Percentiles rank a stretch among this genome's conserved stretches.
These are phyloP conservation scores for Nesospiza acunhae DNA, from an alignment of 2,113 vertebrate species.

Conservation along the genomic window DNA sequence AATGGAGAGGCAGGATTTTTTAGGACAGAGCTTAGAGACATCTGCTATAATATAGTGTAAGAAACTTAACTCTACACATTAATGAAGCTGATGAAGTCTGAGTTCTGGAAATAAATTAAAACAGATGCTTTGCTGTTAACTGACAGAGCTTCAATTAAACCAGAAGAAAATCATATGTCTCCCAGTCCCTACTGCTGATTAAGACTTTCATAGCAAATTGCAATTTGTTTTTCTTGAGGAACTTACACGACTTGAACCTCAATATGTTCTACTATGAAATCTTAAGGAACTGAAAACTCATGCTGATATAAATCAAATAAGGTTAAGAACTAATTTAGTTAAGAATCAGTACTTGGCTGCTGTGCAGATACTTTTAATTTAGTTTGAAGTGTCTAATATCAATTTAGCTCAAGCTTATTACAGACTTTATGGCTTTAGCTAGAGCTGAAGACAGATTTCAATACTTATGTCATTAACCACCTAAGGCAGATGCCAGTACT, in stretches of 20 bases:
- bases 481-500: neutral
- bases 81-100: neutral
- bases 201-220: neutral
- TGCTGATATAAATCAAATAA: neutral
- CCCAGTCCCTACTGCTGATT: neutral
- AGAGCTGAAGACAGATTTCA: neutral
- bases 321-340: slow-evolving; percentile 12
- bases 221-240: slow-evolving; percentile 1
- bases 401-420: neutral
- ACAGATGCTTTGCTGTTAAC: neutral
- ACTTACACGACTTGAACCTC: neutral
- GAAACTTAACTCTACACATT: neutral
- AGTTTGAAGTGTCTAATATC: neutral
- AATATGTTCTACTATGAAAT: neutral
- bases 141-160: neutral
- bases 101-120: neutral
- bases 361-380: neutral
- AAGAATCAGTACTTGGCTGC: slow-evolving; percentile 11
- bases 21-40: neutral
- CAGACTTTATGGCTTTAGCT: neutral
- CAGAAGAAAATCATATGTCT: neutral
- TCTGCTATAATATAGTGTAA: neutral
- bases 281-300: neutral
- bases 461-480: neutral
- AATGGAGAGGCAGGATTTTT: neutral